Evolutionary conservation across 2,797 vertebrate species (phyloP).

Genomic region (Sternotherus odoratus): DNA sequence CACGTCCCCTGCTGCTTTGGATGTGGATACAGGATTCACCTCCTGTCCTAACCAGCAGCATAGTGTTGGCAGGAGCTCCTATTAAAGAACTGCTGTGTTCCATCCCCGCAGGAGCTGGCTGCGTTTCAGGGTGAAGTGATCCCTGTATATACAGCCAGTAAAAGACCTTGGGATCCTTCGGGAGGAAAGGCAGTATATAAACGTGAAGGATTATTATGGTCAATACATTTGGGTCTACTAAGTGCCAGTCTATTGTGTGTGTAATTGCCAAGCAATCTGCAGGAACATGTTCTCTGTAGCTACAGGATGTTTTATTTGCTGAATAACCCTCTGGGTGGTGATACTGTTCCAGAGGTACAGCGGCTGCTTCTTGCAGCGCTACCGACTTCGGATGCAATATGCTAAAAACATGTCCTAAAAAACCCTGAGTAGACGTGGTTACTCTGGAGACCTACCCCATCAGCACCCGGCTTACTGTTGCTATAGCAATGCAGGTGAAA

Average conservation of each 20-base stretch:
- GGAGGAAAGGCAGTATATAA: neutral
- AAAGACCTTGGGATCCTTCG: neutral
- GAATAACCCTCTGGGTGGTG: neutral
- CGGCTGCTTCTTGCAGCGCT: accelerated
- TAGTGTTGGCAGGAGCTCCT: accelerated
- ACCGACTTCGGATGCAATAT: accelerated
- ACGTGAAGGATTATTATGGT: accelerated
- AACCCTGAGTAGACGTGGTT: neutral
- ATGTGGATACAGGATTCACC: accelerated
- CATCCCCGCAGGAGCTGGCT: neutral
- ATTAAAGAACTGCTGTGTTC: accelerated
- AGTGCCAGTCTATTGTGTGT: accelerated
- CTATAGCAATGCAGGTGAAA: constrained; percentile 41
- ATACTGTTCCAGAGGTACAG: neutral
- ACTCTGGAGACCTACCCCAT: neutral
- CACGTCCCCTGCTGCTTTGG: accelerated
- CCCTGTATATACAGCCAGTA: accelerated
- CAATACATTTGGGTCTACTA: neutral
- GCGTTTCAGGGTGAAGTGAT: neutral
- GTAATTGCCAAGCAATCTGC: neutral
- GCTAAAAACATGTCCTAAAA: neutral
- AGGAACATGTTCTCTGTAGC: neutral
- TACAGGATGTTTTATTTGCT: neutral
- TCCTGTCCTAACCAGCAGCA: accelerated
- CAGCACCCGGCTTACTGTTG: neutral